Conservation (phyloP, 1,140 invertebrate species). For the Spodoptera frugiperda region DNA sequence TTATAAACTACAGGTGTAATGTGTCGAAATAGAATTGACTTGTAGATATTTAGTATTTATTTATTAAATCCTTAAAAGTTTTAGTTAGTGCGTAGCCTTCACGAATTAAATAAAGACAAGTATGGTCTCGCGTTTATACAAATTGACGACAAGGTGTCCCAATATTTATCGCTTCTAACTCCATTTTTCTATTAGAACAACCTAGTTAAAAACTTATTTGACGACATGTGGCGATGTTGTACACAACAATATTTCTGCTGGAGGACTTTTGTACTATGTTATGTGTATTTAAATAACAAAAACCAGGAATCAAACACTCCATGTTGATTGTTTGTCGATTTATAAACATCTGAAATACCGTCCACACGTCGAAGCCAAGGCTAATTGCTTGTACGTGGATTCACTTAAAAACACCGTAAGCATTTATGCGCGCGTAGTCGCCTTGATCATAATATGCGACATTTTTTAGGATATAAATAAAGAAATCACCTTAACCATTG, state of each 20-base stretch:
- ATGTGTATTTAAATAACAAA: background rate
- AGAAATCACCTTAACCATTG: conserved; percentile 13
- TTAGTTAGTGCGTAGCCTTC: too few species aligned
- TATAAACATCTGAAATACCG: conserved; percentile 49
- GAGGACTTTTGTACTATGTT: background rate
- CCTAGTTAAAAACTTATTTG: background rate
- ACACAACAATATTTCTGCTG: too few species aligned
- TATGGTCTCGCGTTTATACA: background rate
- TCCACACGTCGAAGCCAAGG: conserved; percentile 52
- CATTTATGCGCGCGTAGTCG: conserved; percentile 1
- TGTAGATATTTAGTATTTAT: too few species aligned
- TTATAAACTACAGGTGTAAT: too few species aligned
- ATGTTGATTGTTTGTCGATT: conserved; percentile 24
- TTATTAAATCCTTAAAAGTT: too few species aligned
- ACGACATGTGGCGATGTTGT: background rate
- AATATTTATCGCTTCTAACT: background rate
- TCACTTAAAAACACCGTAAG: conserved; percentile 40
- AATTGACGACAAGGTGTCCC: background rate
- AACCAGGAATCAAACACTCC: conserved; percentile 21
- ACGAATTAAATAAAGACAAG: too few species aligned
- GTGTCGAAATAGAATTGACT: too few species aligned
- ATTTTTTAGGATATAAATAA: conserved; percentile 24
- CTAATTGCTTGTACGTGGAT: conserved; percentile 53
- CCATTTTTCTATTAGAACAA: conserved; percentile 5
- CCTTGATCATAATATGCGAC: conserved; percentile 21